These are phyloP conservation scores for Naso thynnoides DNA, from an alignment of 2,797 vertebrate species.

Conservation along the genomic window DNA sequence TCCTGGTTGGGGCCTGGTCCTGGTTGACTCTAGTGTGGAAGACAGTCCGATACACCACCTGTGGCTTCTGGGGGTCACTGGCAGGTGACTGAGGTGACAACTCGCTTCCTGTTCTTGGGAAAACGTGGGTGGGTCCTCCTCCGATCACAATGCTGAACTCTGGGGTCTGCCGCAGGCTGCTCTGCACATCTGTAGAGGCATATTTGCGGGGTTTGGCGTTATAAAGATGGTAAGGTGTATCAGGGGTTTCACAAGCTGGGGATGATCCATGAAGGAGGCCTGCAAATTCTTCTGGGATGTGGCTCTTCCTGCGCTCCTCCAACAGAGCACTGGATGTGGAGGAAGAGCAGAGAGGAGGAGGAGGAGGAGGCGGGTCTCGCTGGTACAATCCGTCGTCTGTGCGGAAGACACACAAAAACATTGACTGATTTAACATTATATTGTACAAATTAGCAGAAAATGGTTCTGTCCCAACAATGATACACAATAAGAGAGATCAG, in stretches of 20 bases:
- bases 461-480: constrained; percentile 4
- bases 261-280: constrained; percentile 97
- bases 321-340: constrained; percentile 50
- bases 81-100: constrained; percentile 67
- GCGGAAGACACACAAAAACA: constrained; percentile 26
- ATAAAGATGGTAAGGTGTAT: constrained; percentile 94
- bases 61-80: constrained; percentile 88
- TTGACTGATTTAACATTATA: constrained; percentile 5
- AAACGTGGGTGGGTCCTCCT: constrained; percentile 64
- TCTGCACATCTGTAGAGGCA: constrained; percentile 76
- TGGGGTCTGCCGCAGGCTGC: constrained; percentile 77
- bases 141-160: constrained; percentile 76
- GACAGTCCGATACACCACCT: constrained; percentile 93
- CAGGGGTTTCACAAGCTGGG: constrained; percentile 93
- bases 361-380: constrained; percentile 55
- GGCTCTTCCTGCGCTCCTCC: constrained; percentile 89
- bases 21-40: constrained; percentile 92
- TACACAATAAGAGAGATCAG: constrained; percentile 11
- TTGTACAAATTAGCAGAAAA: constrained; percentile 8
- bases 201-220: constrained; percentile 80
- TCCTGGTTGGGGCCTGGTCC: constrained; percentile 58
- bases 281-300: constrained; percentile 92
- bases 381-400: constrained; percentile 76
- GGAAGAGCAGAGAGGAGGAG: constrained; percentile 47
- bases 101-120: constrained; percentile 74